These are phyloP conservation scores for Mylabris sibirica DNA, from an alignment of 2,888 invertebrate species.

Conservation along the genomic window DNA sequence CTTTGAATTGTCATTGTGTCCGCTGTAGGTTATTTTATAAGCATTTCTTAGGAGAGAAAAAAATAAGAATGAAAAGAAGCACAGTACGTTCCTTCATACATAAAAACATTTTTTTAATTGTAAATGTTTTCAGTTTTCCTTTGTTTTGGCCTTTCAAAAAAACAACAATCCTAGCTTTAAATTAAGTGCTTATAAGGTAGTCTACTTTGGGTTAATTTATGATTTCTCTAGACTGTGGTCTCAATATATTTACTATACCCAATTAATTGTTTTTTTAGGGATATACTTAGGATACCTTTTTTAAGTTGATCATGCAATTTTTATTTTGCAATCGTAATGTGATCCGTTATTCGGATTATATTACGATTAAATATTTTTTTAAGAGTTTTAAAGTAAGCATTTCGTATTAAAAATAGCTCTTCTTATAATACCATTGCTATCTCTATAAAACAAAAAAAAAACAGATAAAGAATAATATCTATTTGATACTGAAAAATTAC, in stretches of 20 bases:
- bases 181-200: slow-evolving; percentile 47
- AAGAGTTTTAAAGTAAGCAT: slow-evolving; percentile 50
- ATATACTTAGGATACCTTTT: slow-evolving; percentile 51
- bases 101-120: slow-evolving; percentile 10
- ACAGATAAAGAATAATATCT: slow-evolving; percentile 64
- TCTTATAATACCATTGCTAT: slow-evolving; percentile 59
- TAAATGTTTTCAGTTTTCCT: slow-evolving; percentile 9
- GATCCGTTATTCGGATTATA: slow-evolving; percentile 26
- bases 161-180: slow-evolving; percentile 14
- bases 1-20: slow-evolving; percentile 38
- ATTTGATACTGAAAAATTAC: slow-evolving; percentile 70
- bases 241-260: slow-evolving; percentile 43
- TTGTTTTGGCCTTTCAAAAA: slow-evolving; percentile 22
- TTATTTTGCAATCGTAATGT: slow-evolving; percentile 19
- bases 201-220: slow-evolving; percentile 44
- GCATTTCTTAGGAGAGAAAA: slow-evolving; percentile 38
- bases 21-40: slow-evolving; percentile 52
- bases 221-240: slow-evolving; percentile 56
- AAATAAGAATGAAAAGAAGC: slow-evolving; percentile 14
- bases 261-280: slow-evolving; percentile 51
- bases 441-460: slow-evolving; percentile 63
- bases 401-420: slow-evolving; percentile 67
- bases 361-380: slow-evolving; percentile 29
- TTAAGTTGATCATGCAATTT: slow-evolving; percentile 44
- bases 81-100: slow-evolving; percentile 26